Evolutionary conservation across 1,140 invertebrate species (phyloP).

Genomic region (Bombyx mandarina): DNA sequence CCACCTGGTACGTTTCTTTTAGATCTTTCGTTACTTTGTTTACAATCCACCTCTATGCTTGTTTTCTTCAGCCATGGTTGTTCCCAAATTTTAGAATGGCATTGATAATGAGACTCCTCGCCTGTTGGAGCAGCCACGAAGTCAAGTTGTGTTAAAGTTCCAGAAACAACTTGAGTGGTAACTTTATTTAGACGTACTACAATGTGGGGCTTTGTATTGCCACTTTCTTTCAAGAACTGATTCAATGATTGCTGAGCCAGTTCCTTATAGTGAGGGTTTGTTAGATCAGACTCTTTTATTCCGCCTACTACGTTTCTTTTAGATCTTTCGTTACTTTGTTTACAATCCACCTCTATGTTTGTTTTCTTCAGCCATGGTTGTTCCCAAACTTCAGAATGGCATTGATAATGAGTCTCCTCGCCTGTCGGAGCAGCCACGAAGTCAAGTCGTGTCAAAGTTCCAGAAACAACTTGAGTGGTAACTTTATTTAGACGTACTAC

Average conservation of each 20-base stretch:
- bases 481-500: constrained; percentile 15
- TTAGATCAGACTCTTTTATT: constrained; percentile 18
- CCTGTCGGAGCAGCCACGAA: constrained; percentile 22
- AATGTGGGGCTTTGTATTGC: constrained; percentile 13
- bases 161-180: constrained; percentile 27
- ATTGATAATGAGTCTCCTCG: constrained; percentile 31
- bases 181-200: constrained; percentile 23
- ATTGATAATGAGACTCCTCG: constrained; percentile 28
- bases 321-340: constrained; percentile 6
- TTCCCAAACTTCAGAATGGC: constrained; percentile 71
- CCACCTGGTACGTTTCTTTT: constrained; percentile 11
- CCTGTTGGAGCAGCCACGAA: constrained; percentile 16
- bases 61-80: constrained; percentile 63
- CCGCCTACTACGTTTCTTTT: constrained; percentile 12
- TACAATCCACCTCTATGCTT: constrained; percentile 13
- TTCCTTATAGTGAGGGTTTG: constrained; percentile 16
- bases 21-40: not conserved
- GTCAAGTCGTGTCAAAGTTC: constrained; percentile 20
- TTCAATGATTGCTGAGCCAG: constrained; percentile 27
- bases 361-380: constrained; percentile 63
- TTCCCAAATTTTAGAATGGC: constrained; percentile 71
- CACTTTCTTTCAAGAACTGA: constrained; percentile 21
- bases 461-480: constrained; percentile 17
- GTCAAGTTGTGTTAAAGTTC: constrained; percentile 20
- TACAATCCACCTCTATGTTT: constrained; percentile 13